These are phyloP conservation scores for Artemia sp. DNA, from an alignment of 2,888 invertebrate species.

Conservation along the genomic window DNA sequence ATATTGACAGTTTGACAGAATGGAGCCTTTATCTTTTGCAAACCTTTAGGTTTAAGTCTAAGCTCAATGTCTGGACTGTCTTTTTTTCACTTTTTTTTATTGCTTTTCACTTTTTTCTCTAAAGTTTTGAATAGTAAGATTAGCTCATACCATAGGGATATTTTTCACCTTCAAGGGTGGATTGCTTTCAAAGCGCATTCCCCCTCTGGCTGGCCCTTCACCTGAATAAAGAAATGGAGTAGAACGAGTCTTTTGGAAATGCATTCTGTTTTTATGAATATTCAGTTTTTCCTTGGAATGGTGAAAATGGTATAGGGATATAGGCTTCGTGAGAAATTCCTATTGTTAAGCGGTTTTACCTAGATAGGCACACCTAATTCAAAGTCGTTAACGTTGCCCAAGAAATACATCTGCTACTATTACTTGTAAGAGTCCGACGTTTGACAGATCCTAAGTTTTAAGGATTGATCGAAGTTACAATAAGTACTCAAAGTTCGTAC, in stretches of 20 bases:
- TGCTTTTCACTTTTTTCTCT: background rate
- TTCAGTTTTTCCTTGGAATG: constrained; percentile 7
- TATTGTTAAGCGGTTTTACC: background rate
- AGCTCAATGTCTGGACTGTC: no score
- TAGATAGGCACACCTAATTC: no score
- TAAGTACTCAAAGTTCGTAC: no score
- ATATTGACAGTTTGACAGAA: no score
- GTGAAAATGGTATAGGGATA: background rate
- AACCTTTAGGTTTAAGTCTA: no score
- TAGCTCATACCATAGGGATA: constrained; percentile 4
- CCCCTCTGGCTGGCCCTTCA: background rate
- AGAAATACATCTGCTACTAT: no score
- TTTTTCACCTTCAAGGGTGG: constrained; percentile 18
- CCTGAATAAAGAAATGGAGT: constrained; percentile 9
- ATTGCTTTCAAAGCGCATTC: background rate
- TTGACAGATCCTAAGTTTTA: no score
- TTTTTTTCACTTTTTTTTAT: no score
- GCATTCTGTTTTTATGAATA: constrained; percentile 11
- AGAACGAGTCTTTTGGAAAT: constrained; percentile 3
- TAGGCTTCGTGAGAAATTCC: constrained; percentile 13
- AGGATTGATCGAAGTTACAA: no score
- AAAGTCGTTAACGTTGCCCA: no score
- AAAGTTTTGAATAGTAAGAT: background rate
- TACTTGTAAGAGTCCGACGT: no score
- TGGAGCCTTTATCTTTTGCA: no score